Evolutionary conservation across 2,797 vertebrate genomes (phyloP), one percentile per base, ranked within the genome.

Genomic region (Phaenicophaeus curvirostris): DNA sequence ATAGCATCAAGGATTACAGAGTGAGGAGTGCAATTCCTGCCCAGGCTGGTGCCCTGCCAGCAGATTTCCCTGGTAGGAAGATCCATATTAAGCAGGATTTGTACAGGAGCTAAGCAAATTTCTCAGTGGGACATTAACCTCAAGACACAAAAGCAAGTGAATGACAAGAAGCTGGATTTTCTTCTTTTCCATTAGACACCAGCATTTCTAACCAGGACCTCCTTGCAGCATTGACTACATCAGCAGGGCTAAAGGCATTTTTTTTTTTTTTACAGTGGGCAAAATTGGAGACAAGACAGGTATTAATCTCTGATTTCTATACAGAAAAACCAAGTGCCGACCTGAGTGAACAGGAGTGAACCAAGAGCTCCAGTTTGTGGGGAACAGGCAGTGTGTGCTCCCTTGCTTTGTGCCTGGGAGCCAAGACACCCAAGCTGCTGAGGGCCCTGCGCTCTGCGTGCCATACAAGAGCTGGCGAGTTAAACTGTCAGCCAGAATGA

Each of bases 1-100:
- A 0, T 42, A 54, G 33, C 15, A 11, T 10, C 0, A 0, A 37
- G 50, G 44, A 39, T 74, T 66, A 51, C 10, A 54, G n/a, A 58
- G 59, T 4, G 39, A 69, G 63, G 35, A 80, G 48, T 41, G 61
- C 0, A 0, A 73, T 8, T 87, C 41, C 54, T 74, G n/a, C 46
- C 63, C 66, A 59, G 65, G 50, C 61, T 77, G 44, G 8, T 39
- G 20, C 19, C 51, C 55, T 87, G 80, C 84, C 73, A 72, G 50
- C 67, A 87, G 67, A 53, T 46, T 77, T 79, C 67, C 30, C 65
- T 44, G 66, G 35, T 41, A 58, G 31, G 59, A 74, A 59, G 53
- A 53, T 44, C 48, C 50, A 1, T 62, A 62, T 28, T 66, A 82
- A 78, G 54, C 79, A 76, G 46, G n/a, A 68, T 90, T 84, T 67